Conservation (phyloP, 2,797 vertebrate species). For the Poeciliopsis presidionis region DNA sequence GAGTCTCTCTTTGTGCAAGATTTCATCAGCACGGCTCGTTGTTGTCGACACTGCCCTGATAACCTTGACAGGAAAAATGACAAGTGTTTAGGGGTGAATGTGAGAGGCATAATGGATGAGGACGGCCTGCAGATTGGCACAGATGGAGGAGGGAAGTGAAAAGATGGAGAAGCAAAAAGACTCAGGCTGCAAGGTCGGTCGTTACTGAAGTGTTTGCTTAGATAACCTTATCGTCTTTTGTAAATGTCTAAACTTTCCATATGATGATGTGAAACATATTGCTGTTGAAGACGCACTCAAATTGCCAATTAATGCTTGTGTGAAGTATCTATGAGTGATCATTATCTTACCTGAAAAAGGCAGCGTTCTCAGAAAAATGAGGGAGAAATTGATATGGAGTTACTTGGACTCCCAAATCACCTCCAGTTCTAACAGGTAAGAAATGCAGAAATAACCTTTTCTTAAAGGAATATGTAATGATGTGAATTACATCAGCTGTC, state of each 20-base stretch:
- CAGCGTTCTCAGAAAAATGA: not conserved
- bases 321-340: not conserved
- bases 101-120: constrained; percentile 25
- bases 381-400: not conserved
- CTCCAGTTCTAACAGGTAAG: not conserved
- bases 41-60: constrained; percentile 39
- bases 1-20: constrained; percentile 23
- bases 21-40: constrained; percentile 40
- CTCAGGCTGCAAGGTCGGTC: not conserved
- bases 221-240: not conserved
- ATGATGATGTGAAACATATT: not conserved
- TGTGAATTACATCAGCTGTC: not conserved
- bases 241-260: not conserved
- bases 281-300: not conserved
- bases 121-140: not conserved
- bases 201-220: not conserved
- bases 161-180: not conserved
- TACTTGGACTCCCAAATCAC: not conserved
- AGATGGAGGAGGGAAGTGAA: not conserved
- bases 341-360: not conserved
- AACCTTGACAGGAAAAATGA: constrained; percentile 52
- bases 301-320: not conserved
- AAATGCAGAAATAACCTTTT: not conserved
- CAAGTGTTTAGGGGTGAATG: constrained; percentile 19
- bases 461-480: not conserved